Percentiles rank a stretch among this genome's conserved stretches.
Conservation (phyloP, 1,140 invertebrate genomes). For the Zaprionus taronus region DNA sequence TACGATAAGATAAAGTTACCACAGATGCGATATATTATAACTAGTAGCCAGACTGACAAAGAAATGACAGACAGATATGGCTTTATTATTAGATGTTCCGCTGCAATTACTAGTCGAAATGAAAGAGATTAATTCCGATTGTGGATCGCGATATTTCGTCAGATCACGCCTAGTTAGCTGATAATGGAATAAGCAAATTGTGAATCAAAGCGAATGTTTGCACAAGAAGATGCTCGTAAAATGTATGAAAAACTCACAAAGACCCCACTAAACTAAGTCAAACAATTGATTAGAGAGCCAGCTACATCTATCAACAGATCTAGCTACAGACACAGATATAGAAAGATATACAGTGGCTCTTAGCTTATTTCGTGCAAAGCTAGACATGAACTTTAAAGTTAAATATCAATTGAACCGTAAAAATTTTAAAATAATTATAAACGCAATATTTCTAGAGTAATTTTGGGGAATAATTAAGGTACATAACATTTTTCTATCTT, state of each 20-base stretch:
- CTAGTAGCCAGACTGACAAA: neutral
- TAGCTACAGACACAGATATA: neutral
- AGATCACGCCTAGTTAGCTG: neutral
- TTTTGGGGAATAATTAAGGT: no score
- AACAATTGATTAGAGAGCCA: constrained; percentile 41
- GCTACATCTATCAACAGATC: neutral
- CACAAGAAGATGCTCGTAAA: constrained; percentile 37
- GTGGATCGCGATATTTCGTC: neutral
- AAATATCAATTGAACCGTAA: no score
- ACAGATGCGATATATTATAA: neutral
- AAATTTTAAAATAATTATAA: no score
- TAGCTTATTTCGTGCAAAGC: no score
- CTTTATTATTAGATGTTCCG: neutral
- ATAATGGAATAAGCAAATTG: constrained; percentile 26
- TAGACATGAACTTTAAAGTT: no score
- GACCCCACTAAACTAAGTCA: constrained; percentile 28
- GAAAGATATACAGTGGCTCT: neutral
- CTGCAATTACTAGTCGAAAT: neutral
- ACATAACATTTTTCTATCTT: no score
- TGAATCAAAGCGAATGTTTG: constrained; percentile 22
- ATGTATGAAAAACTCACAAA: constrained; percentile 27
- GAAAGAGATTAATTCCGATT: neutral
- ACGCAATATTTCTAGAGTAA: no score
- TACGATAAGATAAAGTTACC: neutral
- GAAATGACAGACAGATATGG: neutral